phyloP scores from a whole-genome alignment of 2,113 vertebrate genomes.

The Xiphorhynchus elegans region DNA sequence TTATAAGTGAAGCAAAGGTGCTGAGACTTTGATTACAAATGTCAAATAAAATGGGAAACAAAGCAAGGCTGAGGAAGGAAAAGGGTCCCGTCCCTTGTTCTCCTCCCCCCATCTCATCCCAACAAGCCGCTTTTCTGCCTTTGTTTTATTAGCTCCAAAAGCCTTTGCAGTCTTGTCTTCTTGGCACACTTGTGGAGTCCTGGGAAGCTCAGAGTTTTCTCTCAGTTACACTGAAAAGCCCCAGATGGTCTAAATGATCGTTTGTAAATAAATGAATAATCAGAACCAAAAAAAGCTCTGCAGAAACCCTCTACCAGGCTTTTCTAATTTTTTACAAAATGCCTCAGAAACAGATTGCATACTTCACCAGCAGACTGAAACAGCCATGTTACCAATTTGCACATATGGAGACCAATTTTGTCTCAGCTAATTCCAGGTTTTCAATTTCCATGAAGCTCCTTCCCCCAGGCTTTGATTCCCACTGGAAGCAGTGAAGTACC shows the following conservation, averaged over 20 bases:
- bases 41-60: conserved; percentile 67
- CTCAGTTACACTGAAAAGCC: conserved; percentile 46
- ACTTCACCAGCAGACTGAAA: neutral
- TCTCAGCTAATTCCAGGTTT: neutral
- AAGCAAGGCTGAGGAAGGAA: conserved; percentile 39
- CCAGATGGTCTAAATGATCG: conserved; percentile 61
- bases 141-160: conserved; percentile 68
- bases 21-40: conserved; percentile 60
- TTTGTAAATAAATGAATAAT: conserved; percentile 61
- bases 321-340: neutral
- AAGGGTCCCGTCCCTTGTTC: neutral
- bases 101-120: neutral
- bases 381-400: neutral
- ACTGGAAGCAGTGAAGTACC: accelerated
- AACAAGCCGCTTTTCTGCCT: conserved; percentile 31
- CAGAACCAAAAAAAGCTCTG: conserved; percentile 9
- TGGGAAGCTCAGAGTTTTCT: conserved; percentile 66
- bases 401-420: neutral
- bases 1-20: conserved; percentile 71
- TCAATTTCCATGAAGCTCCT: neutral
- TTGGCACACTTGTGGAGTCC: conserved; percentile 57
- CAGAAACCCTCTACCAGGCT: neutral
- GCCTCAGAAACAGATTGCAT: neutral
- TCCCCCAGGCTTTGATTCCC: accelerated
- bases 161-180: conserved; percentile 30